Evolutionary conservation across 2,113 vertebrate genomes (phyloP), one percentile per base, ranked within the genome.

Genomic region (Scomber scombrus): DNA sequence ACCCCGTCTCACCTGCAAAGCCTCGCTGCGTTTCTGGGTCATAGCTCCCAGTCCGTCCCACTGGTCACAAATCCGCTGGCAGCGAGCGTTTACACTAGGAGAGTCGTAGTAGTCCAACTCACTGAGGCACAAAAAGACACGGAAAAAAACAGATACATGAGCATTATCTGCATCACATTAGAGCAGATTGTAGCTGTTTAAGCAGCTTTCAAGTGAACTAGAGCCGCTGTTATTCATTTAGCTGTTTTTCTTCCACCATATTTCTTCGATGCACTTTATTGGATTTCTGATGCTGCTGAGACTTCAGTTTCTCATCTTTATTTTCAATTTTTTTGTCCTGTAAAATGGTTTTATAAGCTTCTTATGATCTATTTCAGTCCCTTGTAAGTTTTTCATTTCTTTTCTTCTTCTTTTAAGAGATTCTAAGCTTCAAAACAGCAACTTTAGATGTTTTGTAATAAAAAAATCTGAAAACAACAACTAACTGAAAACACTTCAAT

Each of bases 101-200:
- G 98, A 99, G 94, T 99, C 97, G 0, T 98, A 99, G 90, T 99
- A 99, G 92, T 99, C 97, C 96, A 99, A 93, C 96, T 99, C 98
- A 85, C 98, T 99, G 78, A 1, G 65, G 57, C 26, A 85, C 81
- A 72, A n/a, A 86, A 52, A 73, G 11, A 78, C 16, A 26, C 71
- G 47, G 67, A 40, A 46, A 73, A 64, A 11, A 49, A 49, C 18
- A 29, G 31, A 21, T 12, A 40, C 21, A n/a, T 50, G 18, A 54
- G 21, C 12, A 16, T 55, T 5, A 78, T 21, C 60, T 49, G 21
- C 50, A 63, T 70, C 49, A 2, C 11, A 29, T 40, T 40, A 40
- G 9, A 40, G 21, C 51, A 23, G 26, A n/a, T 43, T 23, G 5
- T 26, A 18, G 4, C 3, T 31, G 4, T 31, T 3, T 34, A 19